A percentile compares a stretch with the other conserved stretches of the same genome.
phyloP scores from a whole-genome alignment of 1,140 invertebrate species.

The Samia ricini region DNA sequence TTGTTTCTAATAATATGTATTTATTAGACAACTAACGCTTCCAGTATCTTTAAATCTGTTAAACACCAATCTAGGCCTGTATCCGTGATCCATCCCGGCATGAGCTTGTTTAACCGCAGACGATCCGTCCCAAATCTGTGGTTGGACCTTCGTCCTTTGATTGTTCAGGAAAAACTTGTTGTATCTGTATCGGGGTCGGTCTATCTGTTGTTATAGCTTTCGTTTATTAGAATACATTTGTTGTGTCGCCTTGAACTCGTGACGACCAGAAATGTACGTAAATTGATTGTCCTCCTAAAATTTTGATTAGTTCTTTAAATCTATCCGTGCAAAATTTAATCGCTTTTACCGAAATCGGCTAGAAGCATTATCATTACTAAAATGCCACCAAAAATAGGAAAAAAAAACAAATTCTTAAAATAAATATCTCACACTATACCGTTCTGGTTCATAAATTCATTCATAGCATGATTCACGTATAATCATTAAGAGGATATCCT shows the following conservation, averaged over 20 bases:
- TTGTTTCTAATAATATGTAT: too few relatives aligned
- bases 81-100: background rate
- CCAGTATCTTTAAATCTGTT: background rate
- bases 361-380: too few relatives aligned
- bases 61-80: background rate
- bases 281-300: too few relatives aligned
- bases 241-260: background rate
- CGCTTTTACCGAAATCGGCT: too few relatives aligned
- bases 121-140: background rate
- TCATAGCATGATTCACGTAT: too few relatives aligned
- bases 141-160: background rate
- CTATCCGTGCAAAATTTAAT: too few relatives aligned
- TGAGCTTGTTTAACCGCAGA: slow-evolving; percentile 1
- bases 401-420: too few relatives aligned
- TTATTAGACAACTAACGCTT: background rate
- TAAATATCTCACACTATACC: too few relatives aligned
- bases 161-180: background rate
- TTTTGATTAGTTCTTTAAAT: background rate
- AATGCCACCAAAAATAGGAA: too few relatives aligned
- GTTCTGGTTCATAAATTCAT: too few relatives aligned
- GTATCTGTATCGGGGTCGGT: background rate
- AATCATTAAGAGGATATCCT: too few relatives aligned
- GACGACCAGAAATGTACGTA: background rate
- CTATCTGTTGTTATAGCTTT: background rate
- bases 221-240: background rate